phyloP scores from a whole-genome alignment of 2,113 vertebrate species.

The Calonectris borealis region DNA sequence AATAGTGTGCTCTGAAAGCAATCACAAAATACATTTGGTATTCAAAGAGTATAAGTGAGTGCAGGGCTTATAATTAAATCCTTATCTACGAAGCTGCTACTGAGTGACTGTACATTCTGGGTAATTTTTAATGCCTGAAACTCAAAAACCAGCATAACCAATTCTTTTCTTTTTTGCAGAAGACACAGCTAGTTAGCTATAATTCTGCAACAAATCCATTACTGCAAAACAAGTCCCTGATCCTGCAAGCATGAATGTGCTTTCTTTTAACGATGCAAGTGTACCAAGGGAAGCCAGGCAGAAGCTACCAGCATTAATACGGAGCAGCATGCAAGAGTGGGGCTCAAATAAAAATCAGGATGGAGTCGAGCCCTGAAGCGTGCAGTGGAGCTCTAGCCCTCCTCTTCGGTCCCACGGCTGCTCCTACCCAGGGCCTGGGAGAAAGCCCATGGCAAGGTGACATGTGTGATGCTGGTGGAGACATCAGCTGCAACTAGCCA shows the following conservation, averaged over 20 bases:
- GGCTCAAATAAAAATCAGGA: background rate
- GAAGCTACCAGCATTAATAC: background rate
- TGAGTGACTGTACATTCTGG: slow-evolving; percentile 60
- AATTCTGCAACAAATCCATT: slow-evolving; percentile 66
- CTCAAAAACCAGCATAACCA: slow-evolving; percentile 54
- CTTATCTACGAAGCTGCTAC: slow-evolving; percentile 62
- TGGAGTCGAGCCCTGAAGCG: accelerated
- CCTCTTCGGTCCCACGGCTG: background rate
- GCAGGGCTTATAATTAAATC: slow-evolving; percentile 68
- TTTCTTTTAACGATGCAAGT: background rate
- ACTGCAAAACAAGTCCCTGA: slow-evolving; percentile 46
- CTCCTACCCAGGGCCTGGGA: background rate
- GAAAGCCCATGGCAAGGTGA: background rate
- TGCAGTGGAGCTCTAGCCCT: background rate
- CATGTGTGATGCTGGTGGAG: background rate
- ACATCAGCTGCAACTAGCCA: background rate
- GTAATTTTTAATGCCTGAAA: slow-evolving; percentile 70
- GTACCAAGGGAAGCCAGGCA: background rate
- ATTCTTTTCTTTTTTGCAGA: slow-evolving; percentile 18
- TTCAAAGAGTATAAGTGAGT: slow-evolving; percentile 65
- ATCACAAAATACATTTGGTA: slow-evolving; percentile 67
- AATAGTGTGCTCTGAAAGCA: slow-evolving; percentile 58
- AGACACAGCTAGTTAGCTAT: slow-evolving; percentile 56
- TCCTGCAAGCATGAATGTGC: slow-evolving; percentile 2
- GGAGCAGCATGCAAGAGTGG: background rate